Base-by-base conservation (phyloP, 2,888 invertebrate genomes). In the Drosophila acutilabella region DNA sequence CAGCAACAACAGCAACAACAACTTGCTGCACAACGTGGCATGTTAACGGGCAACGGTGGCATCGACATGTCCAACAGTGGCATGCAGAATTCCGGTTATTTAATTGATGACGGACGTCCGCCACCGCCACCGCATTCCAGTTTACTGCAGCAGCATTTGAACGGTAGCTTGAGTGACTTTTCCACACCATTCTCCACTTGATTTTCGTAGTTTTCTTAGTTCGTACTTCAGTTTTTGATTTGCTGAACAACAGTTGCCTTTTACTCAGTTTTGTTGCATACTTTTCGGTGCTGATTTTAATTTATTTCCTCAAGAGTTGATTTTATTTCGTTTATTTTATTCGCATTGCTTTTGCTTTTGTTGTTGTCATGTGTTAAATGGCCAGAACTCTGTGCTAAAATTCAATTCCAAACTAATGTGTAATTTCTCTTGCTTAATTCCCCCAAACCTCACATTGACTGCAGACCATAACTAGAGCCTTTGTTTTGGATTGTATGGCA, bases 71-170 rank as follows among this genome's bases (percentile, higher is more conserved):
- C 78, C 47, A 80, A 79, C 52, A 66, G 50, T 14, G 64, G 56
- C 44, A 64, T 71, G 74, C 57, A 71, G 54, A 50, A 70, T 62
- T 81, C 80, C 58, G 76, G 80, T 47, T 89, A 90, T 71, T 82
- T 91, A 71, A 90, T 89, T 47, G 92, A 94, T 91, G 94, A 94
- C 91, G 93, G 95, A 92, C 94, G 96, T 73, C 96, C 96, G 86
- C 96, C 96, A 86, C 96, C 95, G 89, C 94, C 94, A 57, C 94
- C 94, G 64, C 94, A 94, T 91, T 95, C 95, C 80, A 95, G 95
- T 91, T 94, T 97, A 91, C 95, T 97, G 93, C 96, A 97, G 93
- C 80, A 86, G 60, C 96, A 96, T 95, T 68, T 89, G 79, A 85
- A 85, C 47, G 85, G 85, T 85, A 80, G 81, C 68, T 73, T 74